phyloP scores from a whole-genome alignment of 2,113 vertebrate genomes.

The Labeo rohita region DNA sequence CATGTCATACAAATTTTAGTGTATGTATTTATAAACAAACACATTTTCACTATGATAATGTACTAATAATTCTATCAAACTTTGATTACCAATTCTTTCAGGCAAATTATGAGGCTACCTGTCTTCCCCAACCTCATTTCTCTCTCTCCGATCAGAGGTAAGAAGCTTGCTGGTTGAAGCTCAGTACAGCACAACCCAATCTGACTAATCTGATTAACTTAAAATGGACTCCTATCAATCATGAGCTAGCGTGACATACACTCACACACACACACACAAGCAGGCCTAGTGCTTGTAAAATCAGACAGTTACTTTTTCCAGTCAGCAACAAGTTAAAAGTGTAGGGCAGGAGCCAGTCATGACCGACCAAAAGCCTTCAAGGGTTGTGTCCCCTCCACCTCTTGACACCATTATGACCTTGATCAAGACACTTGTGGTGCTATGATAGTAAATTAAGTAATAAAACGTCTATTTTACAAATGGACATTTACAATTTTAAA shows the following conservation, averaged over 20 bases:
- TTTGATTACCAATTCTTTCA: not conserved
- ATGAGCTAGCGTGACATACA: slow-evolving; percentile 52
- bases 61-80: not conserved
- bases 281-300: not conserved
- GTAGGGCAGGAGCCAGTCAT: not conserved
- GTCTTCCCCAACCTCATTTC: not conserved
- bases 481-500: not conserved
- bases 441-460: not conserved
- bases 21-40: not conserved
- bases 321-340: not conserved
- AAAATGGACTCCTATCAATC: slow-evolving; percentile 61
- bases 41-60: not conserved
- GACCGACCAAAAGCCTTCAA: not conserved
- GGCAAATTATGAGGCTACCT: slow-evolving; percentile 57
- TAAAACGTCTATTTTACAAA: not conserved
- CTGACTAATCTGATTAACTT: slow-evolving; percentile 78
- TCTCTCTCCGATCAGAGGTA: slow-evolving; percentile 60
- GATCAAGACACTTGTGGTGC: not conserved
- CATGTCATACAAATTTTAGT: not conserved
- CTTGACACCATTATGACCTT: not conserved
- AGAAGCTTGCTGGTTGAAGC: slow-evolving; percentile 72
- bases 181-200: slow-evolving; percentile 74
- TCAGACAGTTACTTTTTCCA: not conserved
- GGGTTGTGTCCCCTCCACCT: not conserved
- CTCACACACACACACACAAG: slow-evolving; percentile 23